These are phyloP conservation scores for Pangasius djambal DNA, from an alignment of 2,797 vertebrate genomes.

Conservation along the genomic window DNA sequence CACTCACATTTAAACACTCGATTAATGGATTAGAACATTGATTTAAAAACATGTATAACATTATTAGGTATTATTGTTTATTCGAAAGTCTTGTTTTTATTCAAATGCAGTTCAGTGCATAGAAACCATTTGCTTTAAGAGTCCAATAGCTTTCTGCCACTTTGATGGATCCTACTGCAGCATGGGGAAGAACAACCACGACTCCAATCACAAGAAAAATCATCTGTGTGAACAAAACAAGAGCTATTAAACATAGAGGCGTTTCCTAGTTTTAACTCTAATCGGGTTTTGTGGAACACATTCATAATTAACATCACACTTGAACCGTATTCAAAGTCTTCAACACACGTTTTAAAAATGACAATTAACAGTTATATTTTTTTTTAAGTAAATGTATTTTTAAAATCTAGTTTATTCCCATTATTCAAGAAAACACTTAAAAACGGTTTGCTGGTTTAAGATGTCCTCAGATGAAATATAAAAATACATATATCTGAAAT, in stretches of 20 bases:
- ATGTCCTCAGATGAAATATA: too few relatives aligned
- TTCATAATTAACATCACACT: background rate
- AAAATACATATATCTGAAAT: background rate
- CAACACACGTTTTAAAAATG: background rate
- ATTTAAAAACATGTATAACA: background rate
- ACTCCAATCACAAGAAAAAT: conserved; percentile 53
- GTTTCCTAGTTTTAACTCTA: background rate
- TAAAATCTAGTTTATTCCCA: background rate
- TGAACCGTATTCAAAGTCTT: background rate
- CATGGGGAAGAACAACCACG: conserved; percentile 46
- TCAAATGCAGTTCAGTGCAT: background rate
- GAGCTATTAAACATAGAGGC: background rate
- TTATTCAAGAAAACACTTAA: background rate
- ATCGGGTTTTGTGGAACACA: background rate
- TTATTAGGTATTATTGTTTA: background rate
- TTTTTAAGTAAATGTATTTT: background rate
- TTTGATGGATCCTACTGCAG: conserved; percentile 51
- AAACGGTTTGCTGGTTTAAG: background rate
- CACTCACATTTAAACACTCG: background rate
- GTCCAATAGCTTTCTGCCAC: conserved; percentile 59
- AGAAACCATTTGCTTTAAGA: conserved; percentile 69
- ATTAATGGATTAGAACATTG: background rate
- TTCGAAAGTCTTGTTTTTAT: background rate
- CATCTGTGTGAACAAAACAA: conserved; percentile 65
- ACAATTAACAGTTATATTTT: background rate